Evolutionary conservation across 2,888 invertebrate species (phyloP), one percentile per base, ranked within the genome.

Genomic region (Gerris lacustris): DNA sequence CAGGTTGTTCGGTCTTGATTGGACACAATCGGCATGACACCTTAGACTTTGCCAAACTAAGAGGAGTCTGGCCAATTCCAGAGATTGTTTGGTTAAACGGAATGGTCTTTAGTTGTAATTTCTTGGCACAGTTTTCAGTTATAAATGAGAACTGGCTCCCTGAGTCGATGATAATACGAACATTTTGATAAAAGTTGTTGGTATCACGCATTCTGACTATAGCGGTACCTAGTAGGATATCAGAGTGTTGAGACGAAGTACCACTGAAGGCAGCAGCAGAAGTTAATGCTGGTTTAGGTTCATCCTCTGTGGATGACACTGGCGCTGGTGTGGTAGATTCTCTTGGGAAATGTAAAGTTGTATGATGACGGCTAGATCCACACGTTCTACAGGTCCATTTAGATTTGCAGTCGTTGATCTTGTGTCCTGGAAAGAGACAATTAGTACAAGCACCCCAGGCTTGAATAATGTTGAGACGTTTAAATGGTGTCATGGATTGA

Each of bases 121-220:
- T 67, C 7, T 70, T n/a, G 7, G 66, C 45, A 45, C 70, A 67
- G 1, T 17, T 45, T 18, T n/a, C 7, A 17, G 70, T 67, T 17
- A 70, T 67, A 18, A 70, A 67, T 11, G 67, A 67, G 62, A 44
- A 44, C 67, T 70, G 70, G 15, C 43, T 43, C 44, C 70, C 70
- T 47, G 31, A 31, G 43, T 70, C 70, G 45, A 70, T 17, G 1
- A 70, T 6, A 7, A 45, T 7, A 9, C 70, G 67, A 6, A 67
- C 44, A 7, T 62, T n/a, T 5, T 67, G 66, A 5, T 17, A 47
- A 15, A 9, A 1, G 2, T 66, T 66, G 18, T 45, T 43, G n/a
- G 44, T 11, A 31, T 70, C 70, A 55, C 45, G 31, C 6, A 70
- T 31, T n/a, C 66, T 18, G 55, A 31, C 45, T 6, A 47, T n/a